Evolutionary conservation across 2,888 invertebrate species (phyloP), one percentile per base, ranked within the genome.

Genomic region (Abrostola triplasia): DNA sequence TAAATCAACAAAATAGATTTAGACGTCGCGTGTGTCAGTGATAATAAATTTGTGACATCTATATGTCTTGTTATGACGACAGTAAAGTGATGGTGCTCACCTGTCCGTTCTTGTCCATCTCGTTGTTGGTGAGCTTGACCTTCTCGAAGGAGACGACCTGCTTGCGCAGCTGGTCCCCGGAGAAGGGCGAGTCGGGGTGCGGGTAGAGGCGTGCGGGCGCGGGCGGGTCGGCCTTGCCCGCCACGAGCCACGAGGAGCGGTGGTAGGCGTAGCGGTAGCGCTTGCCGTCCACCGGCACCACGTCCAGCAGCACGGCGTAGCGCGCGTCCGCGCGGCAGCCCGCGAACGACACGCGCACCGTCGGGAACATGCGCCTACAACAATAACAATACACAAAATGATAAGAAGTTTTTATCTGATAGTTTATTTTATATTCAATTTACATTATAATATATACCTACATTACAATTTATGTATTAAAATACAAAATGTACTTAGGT

Each of bases 61-160:
- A 36, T 44, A 36, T 53, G 37, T 50, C 11, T 36, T 36, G 11
- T 49, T 40, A 59, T 70, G 41, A 36, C 7, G 10, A 10, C 1
- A 5, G 10, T 9, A 10, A 40, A 10, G 24, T 49, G 5, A 36
- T 49, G 5, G 10, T 6, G 10, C 35, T 35, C 11, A 49, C 36
- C 49, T 99, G 98, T 89, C 98, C 98, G 84, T 97, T 97, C 88
- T 98, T 98, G 91, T 98, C 98, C 97, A 99, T 98, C 94, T 99
- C 99, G 92, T 99, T 99, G 94, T 99, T 99, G 87, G 99, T 99
- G 84, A 99, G 96, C 93, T 99, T 99, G 91, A 99, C 98, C 95
- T 99, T 99, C 95, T 99, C 99, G 95, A 99, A 99, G 82, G 99
- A 98, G 85, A 99, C 98, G 88, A 99, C 98, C 95, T 99, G 99